Percentiles rank a stretch among this genome's conserved stretches.
Conservation (phyloP, 2,888 invertebrate genomes). For the Ditylenchus weischeri region DNA sequence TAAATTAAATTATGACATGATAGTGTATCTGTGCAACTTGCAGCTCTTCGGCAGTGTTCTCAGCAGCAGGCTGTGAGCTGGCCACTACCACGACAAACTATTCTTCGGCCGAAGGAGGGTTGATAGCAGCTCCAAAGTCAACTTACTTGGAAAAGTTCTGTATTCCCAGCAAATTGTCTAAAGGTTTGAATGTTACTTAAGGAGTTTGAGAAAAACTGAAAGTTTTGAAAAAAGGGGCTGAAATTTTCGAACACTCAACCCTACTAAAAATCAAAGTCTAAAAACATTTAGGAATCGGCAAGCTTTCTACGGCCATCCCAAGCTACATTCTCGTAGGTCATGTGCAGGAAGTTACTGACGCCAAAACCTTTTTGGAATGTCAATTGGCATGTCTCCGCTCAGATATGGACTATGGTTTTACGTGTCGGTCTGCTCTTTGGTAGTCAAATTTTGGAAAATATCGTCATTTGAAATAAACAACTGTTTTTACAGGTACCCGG, state of each 20-base stretch:
- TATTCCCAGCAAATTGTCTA: slow-evolving; percentile 25
- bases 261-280: too few species aligned
- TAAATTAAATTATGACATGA: too few species aligned
- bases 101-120: slow-evolving; percentile 14
- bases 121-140: slow-evolving; percentile 20
- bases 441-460: too few species aligned
- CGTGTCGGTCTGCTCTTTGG: slow-evolving; percentile 39
- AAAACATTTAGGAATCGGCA: slow-evolving; percentile 21
- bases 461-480: too few species aligned
- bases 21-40: slow-evolving; percentile 4
- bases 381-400: slow-evolving; percentile 35
- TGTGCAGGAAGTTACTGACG: slow-evolving; percentile 44
- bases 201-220: too few species aligned
- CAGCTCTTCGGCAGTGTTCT: slow-evolving; percentile 35
- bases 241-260: too few species aligned
- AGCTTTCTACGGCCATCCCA: slow-evolving; percentile 33
- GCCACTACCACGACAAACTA: slow-evolving; percentile 31
- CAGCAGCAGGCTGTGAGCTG: slow-evolving; percentile 32
- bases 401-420: slow-evolving; percentile 37
- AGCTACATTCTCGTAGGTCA: slow-evolving; percentile 41
- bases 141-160: slow-evolving; percentile 38
- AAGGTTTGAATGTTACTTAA: slow-evolving; percentile 5
- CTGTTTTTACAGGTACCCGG: slow-evolving; percentile 28
- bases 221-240: too few species aligned
- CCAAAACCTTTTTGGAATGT: slow-evolving; percentile 35